A percentile compares a stretch with the other conserved stretches of the same genome.
phyloP scores from a whole-genome alignment of 2,888 invertebrate species.

The Theretra japonica region DNA sequence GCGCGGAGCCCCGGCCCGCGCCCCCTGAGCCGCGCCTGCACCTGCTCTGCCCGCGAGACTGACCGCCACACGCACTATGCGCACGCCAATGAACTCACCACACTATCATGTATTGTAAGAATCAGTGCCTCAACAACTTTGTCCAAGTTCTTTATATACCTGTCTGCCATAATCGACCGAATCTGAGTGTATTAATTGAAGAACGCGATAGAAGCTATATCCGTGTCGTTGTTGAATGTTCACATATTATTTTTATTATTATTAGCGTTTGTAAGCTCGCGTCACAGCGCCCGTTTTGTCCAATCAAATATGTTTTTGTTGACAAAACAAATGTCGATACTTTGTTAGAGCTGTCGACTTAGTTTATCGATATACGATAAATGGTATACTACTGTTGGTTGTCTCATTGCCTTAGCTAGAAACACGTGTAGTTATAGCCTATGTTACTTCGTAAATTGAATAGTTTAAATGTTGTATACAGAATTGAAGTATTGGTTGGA shows the following conservation, averaged over 20 bases:
- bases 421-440: conserved; percentile 9
- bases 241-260: neutral
- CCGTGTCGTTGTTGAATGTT: neutral
- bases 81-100: conserved; percentile 16
- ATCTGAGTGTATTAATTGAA: too few relatives aligned
- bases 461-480: conserved; percentile 2
- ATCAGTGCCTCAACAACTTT: conserved; percentile 16
- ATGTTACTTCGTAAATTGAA: neutral
- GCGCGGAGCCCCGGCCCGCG: conserved; percentile 63
- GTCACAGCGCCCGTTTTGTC: neutral
- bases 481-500: neutral
- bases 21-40: conserved; percentile 43
- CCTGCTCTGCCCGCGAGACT: conserved; percentile 48
- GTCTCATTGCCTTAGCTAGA: conserved; percentile 24
- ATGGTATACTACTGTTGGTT: conserved; percentile 16
- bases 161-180: too few relatives aligned
- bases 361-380: conserved; percentile 19
- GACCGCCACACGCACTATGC: conserved; percentile 37
- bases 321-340: neutral
- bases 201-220: neutral
- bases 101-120: neutral
- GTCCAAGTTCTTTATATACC: neutral
- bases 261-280: neutral
- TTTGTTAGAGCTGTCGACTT: conserved; percentile 8
- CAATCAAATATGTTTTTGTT: neutral